phyloP scores from a whole-genome alignment of 2,113 vertebrate genomes.

The Progne subis region DNA sequence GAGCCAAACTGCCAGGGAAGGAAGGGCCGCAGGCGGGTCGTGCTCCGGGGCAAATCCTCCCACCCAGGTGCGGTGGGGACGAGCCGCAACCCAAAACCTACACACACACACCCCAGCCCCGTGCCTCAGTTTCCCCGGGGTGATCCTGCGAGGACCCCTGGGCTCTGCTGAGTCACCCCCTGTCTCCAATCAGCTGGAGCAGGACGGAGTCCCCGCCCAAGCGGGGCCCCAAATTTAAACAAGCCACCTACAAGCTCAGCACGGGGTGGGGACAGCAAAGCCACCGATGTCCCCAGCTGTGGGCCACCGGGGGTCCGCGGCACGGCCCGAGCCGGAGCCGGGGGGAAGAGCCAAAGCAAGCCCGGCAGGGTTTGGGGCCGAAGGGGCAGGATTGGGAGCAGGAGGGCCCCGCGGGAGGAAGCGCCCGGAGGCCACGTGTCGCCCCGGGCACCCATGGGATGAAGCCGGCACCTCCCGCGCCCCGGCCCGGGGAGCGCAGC shows the following conservation, averaged over 20 bases:
- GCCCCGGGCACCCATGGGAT: background rate
- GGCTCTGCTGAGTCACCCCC: background rate
- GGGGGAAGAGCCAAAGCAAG: background rate
- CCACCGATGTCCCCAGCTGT: fast-evolving
- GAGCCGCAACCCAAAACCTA: no score
- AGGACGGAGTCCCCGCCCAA: background rate
- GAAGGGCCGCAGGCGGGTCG: background rate
- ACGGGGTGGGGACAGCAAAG: background rate
- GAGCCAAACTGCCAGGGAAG: background rate
- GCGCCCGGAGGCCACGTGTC: constrained; percentile 20
- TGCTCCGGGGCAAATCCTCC: background rate
- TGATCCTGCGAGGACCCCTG: fast-evolving
- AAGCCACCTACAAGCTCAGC: background rate
- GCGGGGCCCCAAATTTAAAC: background rate
- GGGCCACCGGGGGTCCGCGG: fast-evolving
- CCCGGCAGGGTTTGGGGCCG: background rate
- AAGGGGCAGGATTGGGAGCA: fast-evolving
- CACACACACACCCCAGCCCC: background rate
- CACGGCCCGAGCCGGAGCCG: fast-evolving
- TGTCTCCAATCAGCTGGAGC: background rate
- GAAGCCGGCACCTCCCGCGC: background rate
- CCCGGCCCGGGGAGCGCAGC: background rate
- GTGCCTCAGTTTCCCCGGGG: constrained; percentile 25
- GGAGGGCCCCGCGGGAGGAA: background rate
- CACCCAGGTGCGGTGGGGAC: background rate